Evolutionary conservation across 1,140 invertebrate species (phyloP).

Genomic region (Pogonus chalceus): DNA sequence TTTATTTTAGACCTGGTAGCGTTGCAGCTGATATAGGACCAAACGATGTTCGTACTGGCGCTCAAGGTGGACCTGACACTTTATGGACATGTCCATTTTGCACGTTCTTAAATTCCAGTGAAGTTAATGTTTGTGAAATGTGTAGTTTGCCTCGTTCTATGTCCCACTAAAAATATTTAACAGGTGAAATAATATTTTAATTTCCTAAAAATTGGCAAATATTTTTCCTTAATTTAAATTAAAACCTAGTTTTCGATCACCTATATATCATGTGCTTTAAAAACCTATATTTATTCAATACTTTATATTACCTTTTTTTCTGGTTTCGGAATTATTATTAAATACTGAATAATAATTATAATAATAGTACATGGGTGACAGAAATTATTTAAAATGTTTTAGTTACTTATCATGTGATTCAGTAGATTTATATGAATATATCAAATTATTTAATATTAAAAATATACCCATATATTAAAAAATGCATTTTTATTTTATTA

Average conservation of each 20-base stretch:
- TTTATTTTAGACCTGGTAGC: slow-evolving; percentile 29
- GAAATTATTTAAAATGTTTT: too few relatives aligned
- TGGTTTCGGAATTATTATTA: too few relatives aligned
- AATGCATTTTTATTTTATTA: too few relatives aligned
- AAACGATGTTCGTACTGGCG: slow-evolving; percentile 25
- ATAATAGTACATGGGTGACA: too few relatives aligned
- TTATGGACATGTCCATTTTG: slow-evolving; percentile 86
- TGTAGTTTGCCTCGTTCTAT: slow-evolving; percentile 69
- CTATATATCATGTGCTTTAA: too few relatives aligned
- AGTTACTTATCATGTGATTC: slow-evolving; percentile 3
- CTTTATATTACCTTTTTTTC: too few relatives aligned
- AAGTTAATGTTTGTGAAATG: slow-evolving; percentile 75
- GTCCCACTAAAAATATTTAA: slow-evolving; percentile 18
- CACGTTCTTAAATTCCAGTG: slow-evolving; percentile 79
- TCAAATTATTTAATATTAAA: slow-evolving; percentile 4
- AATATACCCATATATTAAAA: too few relatives aligned
- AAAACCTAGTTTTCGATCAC: too few relatives aligned
- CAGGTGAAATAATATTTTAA: not conserved
- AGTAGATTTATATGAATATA: slow-evolving; percentile 1
- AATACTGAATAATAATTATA: too few relatives aligned
- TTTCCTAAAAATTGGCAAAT: too few relatives aligned
- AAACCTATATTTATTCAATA: too few relatives aligned
- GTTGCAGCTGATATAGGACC: slow-evolving; percentile 26
- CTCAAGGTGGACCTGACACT: slow-evolving; percentile 18
- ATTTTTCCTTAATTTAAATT: too few relatives aligned